Evolutionary conservation across 2,797 vertebrate species (phyloP).

Genomic region (Podarcis lilfordi): DNA sequence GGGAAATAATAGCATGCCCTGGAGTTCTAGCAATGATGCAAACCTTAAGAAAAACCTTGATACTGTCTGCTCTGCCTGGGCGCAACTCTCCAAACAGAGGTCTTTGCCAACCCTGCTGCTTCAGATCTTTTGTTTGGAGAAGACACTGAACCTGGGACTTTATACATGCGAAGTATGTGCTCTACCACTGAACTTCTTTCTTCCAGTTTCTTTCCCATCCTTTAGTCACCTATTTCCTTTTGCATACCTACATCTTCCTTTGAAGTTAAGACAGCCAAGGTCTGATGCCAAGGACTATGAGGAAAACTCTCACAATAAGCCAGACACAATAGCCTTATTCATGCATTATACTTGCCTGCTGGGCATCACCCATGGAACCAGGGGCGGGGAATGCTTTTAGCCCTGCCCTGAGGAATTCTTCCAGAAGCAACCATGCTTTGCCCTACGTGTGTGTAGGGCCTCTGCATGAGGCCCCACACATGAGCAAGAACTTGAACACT

Average conservation of each 20-base stretch:
- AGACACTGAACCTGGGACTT: not conserved
- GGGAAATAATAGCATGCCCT: slow-evolving; percentile 1
- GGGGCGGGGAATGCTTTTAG: too few relatives aligned
- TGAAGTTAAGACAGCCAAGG: not conserved
- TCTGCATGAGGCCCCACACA: too few relatives aligned
- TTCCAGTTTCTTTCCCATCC: not conserved
- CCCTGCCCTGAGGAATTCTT: too few relatives aligned
- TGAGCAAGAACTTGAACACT: too few relatives aligned
- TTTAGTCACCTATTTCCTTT: not conserved
- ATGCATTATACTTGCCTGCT: too few relatives aligned
- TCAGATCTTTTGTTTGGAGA: not conserved
- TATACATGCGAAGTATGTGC: not conserved
- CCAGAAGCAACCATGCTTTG: too few relatives aligned
- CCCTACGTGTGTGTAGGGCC: too few relatives aligned
- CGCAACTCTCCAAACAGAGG: not conserved
- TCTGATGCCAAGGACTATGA: not conserved
- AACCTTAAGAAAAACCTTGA: not conserved
- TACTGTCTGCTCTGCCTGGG: not conserved
- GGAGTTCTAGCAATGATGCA: slow-evolving; percentile 1
- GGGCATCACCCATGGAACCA: too few relatives aligned
- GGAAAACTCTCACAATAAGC: not conserved
- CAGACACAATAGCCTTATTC: not conserved
- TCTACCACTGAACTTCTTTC: not conserved
- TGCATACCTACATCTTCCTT: not conserved
- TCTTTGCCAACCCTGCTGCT: not conserved